phyloP scores from a whole-genome alignment of 2,797 vertebrate genomes.

The Lepus oiostolus region DNA sequence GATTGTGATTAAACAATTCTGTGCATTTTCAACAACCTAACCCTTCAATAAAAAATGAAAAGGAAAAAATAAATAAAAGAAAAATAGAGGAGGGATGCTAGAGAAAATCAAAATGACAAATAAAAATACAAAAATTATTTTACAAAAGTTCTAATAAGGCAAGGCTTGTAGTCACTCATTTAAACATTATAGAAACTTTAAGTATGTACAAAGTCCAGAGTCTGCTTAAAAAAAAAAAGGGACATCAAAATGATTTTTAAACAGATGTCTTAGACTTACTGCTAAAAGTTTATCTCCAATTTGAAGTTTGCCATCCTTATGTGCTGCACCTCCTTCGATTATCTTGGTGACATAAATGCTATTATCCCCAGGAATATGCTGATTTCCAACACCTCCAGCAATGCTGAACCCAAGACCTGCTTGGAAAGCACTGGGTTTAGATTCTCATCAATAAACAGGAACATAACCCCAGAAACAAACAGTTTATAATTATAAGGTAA shows the following conservation, averaged over 20 bases:
- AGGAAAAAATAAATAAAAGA: not conserved
- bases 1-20: slow-evolving; percentile 37
- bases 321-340: slow-evolving; percentile 97
- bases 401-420: slow-evolving; percentile 99
- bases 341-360: slow-evolving; percentile 99
- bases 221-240: not conserved
- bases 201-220: not conserved
- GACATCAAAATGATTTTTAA: not conserved
- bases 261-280: slow-evolving; percentile 89
- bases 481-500: slow-evolving; percentile 38
- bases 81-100: not conserved
- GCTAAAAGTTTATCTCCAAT: slow-evolving; percentile 99
- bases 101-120: slow-evolving; percentile 1
- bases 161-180: slow-evolving; percentile 22
- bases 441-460: slow-evolving; percentile 53
- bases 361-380: slow-evolving; percentile 99
- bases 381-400: slow-evolving; percentile 98
- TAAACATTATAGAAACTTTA: not conserved
- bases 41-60: not conserved
- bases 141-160: slow-evolving; percentile 45
- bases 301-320: slow-evolving; percentile 97
- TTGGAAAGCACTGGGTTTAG: slow-evolving; percentile 77
- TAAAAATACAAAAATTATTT: slow-evolving; percentile 44
- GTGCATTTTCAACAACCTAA: not conserved
- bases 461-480: slow-evolving; percentile 52